Base-by-base conservation (phyloP, 2,888 invertebrate genomes). In the Opisthograptis luteolata region DNA sequence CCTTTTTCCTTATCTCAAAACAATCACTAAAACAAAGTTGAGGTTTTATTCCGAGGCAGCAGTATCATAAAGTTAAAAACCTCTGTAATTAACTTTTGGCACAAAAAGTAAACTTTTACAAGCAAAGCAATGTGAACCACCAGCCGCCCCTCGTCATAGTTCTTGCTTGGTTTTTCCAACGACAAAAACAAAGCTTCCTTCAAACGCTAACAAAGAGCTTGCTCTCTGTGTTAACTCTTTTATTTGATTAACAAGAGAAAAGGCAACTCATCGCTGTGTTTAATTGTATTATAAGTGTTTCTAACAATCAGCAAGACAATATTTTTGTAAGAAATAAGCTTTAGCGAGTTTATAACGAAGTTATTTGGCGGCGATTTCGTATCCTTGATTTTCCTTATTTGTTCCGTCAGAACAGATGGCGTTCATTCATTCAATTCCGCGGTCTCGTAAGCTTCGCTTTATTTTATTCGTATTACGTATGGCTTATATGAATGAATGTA, bases 161-260 rank as follows among this genome's bases (percentile, higher is more conserved):
- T 63, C 47, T 59, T n/a, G n/a, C n/a, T n/a, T n/a, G n/a, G n/a
- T n/a, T n/a, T n/a, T 59, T 43, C 24, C 48, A 44, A 47, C 60
- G 49, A 64, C 66, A 66, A 68, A 68, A 72, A 70, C 66, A 65
- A 71, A 71, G 62, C 61, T 58, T 53, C 57, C 59, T 68, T 66
- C 62, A 65, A 69, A 70, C 71, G 71, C 66, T 70, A 71, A 71
- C 66, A 70, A 72, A 66, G 61, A 63, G 60, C 55, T 63, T 51
- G 60, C 57, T 35, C 46, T 45, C 53, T 52, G 55, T 31, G 48
- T 47, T 31, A 40, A 53, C 62, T 65, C 63, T 65, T 68, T 74
- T 78, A 79, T 83, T 79, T 73, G 72, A 78, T 82, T 79, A 79
- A 71, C 80, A 76, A 74, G 69, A 82, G 79, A 79, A 83, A 78